Base-by-base conservation (phyloP, 2,888 invertebrate species). In the Teinopalpus imperialis region DNA sequence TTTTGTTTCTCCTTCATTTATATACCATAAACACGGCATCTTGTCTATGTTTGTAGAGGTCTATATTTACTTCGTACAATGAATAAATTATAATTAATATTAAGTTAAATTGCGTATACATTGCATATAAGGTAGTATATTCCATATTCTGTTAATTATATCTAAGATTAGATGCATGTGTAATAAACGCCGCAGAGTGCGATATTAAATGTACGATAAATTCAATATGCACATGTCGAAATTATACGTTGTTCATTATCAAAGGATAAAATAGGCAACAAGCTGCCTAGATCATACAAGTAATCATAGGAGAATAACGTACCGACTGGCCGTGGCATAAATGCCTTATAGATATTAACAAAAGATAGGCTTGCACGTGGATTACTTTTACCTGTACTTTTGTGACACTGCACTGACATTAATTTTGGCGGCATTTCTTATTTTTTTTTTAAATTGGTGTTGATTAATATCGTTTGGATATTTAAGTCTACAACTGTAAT, bases 311-410 rank as follows among this genome's bases (percentile, higher is more conserved):
- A 12, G n/a, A 13, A 30, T 29, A 30, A 29, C 23, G 14, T 10
- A 32, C 39, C 8, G 13, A 21, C 31, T 21, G 45, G 27, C 45
- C 45, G 10, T 40, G 45, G 14, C 45, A 39, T 10, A 14, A 32
- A 39, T 45, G 26, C 32, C 44, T 24, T 44, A 26, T 26, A 36
- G 10, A 20, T 30, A 23, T 42, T 35, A 37, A 36, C 43, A 43
- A 43, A 36, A 36, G 30, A 37, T 20, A 13, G 8, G n/a, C n/a
- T 12, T 4, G 10, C 27, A 16, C 20, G 10, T 16, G 9, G 6
- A 18, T 30, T 23, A 9, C 3, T 30, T 29, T n/a, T 8, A 2
- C 3, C 7, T 27, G 35, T 23, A 8, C n/a, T 18, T 14, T 6
- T 37, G 5, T 18, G 18, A 26, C 16, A 10, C 14, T 30, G 30